Base-by-base conservation (phyloP, 2,797 vertebrate species). In the Balearica regulorum region DNA sequence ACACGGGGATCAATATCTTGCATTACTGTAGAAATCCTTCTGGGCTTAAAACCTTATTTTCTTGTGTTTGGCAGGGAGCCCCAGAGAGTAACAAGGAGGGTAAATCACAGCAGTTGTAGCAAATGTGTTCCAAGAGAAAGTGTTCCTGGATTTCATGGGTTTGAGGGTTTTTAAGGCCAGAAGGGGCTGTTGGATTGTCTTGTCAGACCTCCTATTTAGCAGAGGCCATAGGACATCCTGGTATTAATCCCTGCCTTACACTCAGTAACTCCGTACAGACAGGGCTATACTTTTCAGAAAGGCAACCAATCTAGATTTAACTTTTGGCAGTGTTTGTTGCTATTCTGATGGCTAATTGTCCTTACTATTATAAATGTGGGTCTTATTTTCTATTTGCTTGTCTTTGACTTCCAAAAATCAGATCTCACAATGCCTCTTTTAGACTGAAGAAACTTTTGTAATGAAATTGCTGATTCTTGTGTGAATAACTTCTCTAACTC, bases 31-130 rank as follows among this genome's bases (percentile, higher is more conserved):
- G 96, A 97, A 97, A 97, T 97, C 96, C 93, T 98, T 97, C 93
- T 97, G 97, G 96, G 93, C 88, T 97, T 97, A 97, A 98, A 97
- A 94, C 90, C 97, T 97, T 98, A 97, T 97, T 97, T 98, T 98
- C 95, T 96, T 94, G 86, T 96, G 93, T 97, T 97, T 97, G 94
- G 94, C 80, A 94, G 95, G 87, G 94, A 97, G 92, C 92, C 90
- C 81, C 81, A 70, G 97, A 97, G 95, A 97, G 89, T 28, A 94
- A 92, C 93, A 96, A 94, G 86, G 90, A 96, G 61, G 86, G 90
- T 93, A 95, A 97, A 97, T 98, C 95, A 97, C 95, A 97, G 94
- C 93, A 95, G 78, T 62, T 93, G 83, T 91, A 96, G 93, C 76
- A 96, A 97, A 95, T 69, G 70, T 96, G 84, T 94, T 92, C 86